These are phyloP conservation scores for Leptonema lineaticorne DNA, from an alignment of 1,140 invertebrate species.

Conservation along the genomic window DNA sequence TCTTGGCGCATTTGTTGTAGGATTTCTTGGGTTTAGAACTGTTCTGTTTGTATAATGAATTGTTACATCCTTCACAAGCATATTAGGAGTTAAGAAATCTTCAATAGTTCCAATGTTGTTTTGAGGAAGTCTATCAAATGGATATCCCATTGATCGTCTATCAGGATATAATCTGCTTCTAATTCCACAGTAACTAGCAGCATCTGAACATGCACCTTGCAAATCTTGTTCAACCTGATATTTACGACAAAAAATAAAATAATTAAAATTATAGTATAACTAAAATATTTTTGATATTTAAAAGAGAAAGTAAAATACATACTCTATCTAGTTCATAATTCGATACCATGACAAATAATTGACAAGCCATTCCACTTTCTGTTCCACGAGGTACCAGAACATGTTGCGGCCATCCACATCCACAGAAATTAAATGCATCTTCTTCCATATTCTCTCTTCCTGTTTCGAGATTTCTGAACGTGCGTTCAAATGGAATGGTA, in stretches of 20 bases:
- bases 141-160: constrained; percentile 68
- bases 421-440: constrained; percentile 74
- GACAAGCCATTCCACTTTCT: constrained; percentile 64
- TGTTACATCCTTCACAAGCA: constrained; percentile 57
- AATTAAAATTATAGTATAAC: not conserved
- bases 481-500: constrained; percentile 71
- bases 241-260: too few species aligned
- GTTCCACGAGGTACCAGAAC: constrained; percentile 77
- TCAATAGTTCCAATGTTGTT: constrained; percentile 57
- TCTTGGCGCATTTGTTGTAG: not conserved
- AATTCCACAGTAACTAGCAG: constrained; percentile 69
- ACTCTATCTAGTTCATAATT: constrained; percentile 72
- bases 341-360: constrained; percentile 80
- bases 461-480: constrained; percentile 63
- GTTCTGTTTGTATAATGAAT: constrained; percentile 44
- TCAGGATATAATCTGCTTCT: constrained; percentile 68
- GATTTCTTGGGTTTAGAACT: constrained; percentile 34
- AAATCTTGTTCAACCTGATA: constrained; percentile 35
- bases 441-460: constrained; percentile 56
- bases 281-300: not conserved
- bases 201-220: constrained; percentile 58
- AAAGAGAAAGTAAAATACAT: constrained; percentile 38
- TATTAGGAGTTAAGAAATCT: constrained; percentile 61
- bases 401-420: constrained; percentile 86
- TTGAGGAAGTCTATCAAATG: constrained; percentile 63